Base-by-base conservation (phyloP, 2,113 vertebrate genomes). In the Columba janthina region DNA sequence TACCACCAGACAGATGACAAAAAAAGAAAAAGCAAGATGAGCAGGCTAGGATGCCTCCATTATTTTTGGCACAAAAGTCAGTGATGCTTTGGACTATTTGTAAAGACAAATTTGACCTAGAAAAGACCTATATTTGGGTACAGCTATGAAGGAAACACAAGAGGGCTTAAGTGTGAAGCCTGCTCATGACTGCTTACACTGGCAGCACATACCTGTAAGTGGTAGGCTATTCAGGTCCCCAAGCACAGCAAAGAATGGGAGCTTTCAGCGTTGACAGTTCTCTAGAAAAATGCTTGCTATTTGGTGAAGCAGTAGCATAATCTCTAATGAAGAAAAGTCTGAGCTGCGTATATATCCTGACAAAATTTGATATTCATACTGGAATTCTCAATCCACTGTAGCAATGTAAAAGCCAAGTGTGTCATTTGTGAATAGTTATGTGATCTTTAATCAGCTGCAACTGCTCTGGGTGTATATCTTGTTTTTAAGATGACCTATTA, bases 401-500 rank as follows among this genome's bases (percentile, higher is more conserved):
- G 29, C 36, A 3, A 0, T 28, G n/a, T 56, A 48, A 92, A 74
- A 93, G 40, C 48, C 28, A 64, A 31, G 44, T 15, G 11, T 64
- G 42, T 87, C 61, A 69, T 69, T 69, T 84, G 44, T 19, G 8
- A 46, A 86, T 75, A 65, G 34, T 42, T 65, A 48, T 14, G 26
- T 53, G 61, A 81, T 92, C 67, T 90, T 70, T 62, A 88, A 95
- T 56, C 48, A 58, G 51, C 3, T 0, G 51, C 50, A 90, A 15
- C 67, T 81, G 50, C 7, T 3, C 78, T 3, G 3, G 18, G 46
- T 38, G 5, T 57, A 32, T 17, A 50, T 78, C 74, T 91, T 79
- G n/a, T 36, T 79, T 93, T 85, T 64, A 88, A 74, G 80, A 61
- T 69, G 83, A 91, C 90, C 75, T 86, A 51, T 96, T 87, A 86